These are phyloP conservation scores for Dipodomys ordii DNA, from an alignment of 2,113 vertebrate species.

Conservation along the genomic window DNA sequence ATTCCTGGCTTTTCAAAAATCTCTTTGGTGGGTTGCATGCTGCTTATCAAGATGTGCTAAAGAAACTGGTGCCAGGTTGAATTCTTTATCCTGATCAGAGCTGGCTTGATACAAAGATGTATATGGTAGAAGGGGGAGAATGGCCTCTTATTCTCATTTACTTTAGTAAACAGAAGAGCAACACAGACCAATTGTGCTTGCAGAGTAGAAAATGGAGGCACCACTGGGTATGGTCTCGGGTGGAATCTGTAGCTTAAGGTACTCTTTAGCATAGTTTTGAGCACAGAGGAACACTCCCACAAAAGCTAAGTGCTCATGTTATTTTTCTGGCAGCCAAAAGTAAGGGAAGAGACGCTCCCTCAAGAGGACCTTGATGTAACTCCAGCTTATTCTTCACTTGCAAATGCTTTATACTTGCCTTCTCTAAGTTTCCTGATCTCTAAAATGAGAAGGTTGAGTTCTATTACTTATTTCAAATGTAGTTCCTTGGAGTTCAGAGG, in stretches of 20 bases:
- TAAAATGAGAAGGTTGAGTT: background rate
- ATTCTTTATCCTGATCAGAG: constrained; percentile 9
- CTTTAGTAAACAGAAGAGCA: background rate
- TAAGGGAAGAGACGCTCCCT: background rate
- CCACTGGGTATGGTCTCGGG: background rate
- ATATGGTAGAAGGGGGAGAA: background rate
- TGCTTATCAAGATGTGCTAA: constrained; percentile 51
- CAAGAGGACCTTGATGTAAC: background rate
- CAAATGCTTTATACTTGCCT: background rate
- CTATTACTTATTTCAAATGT: background rate
- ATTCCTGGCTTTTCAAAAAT: constrained; percentile 51
- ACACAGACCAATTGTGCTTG: background rate
- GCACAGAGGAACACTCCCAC: background rate
- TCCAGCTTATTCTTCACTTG: background rate
- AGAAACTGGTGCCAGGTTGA: background rate
- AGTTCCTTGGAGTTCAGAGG: background rate
- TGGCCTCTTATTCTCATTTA: background rate
- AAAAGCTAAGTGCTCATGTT: background rate
- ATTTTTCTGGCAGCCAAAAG: background rate
- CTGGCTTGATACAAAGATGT: background rate
- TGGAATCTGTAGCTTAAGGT: background rate
- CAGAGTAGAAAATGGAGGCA: background rate
- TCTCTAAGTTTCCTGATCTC: background rate
- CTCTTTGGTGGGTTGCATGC: constrained; percentile 36
- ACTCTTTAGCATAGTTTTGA: background rate